Evolutionary conservation across 2,888 invertebrate genomes (phyloP), one percentile per base, ranked within the genome.

Genomic region (Drosophila antonietae): DNA sequence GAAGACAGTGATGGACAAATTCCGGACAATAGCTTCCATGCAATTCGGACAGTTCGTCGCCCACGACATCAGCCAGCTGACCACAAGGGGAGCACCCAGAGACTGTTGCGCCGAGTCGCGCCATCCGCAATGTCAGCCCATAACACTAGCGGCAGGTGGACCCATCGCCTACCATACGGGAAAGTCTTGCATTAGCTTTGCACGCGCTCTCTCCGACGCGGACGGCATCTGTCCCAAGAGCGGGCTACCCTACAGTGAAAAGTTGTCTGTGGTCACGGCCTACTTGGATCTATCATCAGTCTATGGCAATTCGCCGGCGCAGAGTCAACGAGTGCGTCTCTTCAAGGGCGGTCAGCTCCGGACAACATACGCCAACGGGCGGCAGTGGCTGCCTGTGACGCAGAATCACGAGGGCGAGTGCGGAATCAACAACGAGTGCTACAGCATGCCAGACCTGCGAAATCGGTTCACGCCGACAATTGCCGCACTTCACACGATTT

Each of bases 251-350:
- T 93, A 94, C 76, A 94, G 95, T 39, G 95, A 95, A 53, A 95
- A 96, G 93, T 94, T 96, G 90, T 89, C 91, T 61, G 65, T 82
- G 35, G 86, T 85, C 5, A 88, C 91, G 2, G 84, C 89, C 18
- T 92, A 78, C 81, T 93, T 97, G 93, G 97, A 97, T 90, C 93
- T 95, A 12, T 97, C 97, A 0, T 93, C 96, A 18, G 95, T 97
- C 0, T 97, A 97, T 89, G 97, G 97, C 0, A 96, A 95, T 68
- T 95, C 94, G 2, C 93, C 93, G 9, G 93, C 94, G 20, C 94
- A 95, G 69, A 95, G 94, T 9, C 93, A 93, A 0, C 94, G 94
- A 18, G 92, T 97, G 15, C 94, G 97, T 6, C 94, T 95, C 2
- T 94, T 94, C 77, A 92, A 93, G 41, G 95, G 95, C 1, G 97